phyloP scores from a whole-genome alignment of 2,888 invertebrate genomes.

The Mesorhabditis sp. region DNA sequence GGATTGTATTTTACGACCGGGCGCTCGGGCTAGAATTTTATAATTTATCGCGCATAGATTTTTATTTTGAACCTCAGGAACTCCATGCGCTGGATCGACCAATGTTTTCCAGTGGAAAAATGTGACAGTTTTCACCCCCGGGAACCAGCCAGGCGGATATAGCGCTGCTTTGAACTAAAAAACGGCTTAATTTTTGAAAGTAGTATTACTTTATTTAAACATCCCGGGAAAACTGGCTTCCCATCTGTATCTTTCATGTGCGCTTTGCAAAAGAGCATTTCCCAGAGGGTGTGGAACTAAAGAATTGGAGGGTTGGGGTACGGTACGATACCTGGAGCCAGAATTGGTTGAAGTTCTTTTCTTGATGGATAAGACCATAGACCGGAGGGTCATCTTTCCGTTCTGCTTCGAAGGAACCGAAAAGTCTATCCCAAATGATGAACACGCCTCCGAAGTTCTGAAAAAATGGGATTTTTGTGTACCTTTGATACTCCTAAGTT shows the following conservation, averaged over 20 bases:
- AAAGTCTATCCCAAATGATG: conserved; percentile 73
- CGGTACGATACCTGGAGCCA: conserved; percentile 45
- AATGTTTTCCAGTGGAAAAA: conserved; percentile 56
- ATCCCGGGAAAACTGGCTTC: conserved; percentile 39
- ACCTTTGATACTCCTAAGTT: background rate
- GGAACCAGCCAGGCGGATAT: conserved; percentile 84
- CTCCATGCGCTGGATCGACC: conserved; percentile 44
- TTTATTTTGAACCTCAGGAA: conserved; percentile 40
- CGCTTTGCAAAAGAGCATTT: conserved; percentile 69
- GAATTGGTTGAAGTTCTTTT: conserved; percentile 54
- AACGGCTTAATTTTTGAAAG: background rate
- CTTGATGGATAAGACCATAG: conserved; percentile 67
- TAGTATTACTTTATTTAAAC: conserved; percentile 34
- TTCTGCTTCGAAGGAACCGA: conserved; percentile 71
- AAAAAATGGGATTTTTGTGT: background rate
- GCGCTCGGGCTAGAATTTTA: conserved; percentile 26
- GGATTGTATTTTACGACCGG: conserved; percentile 52
- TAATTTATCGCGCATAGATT: conserved; percentile 10
- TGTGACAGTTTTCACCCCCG: conserved; percentile 64
- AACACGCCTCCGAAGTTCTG: conserved; percentile 82
- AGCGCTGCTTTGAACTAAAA: conserved; percentile 68
- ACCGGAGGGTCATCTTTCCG: conserved; percentile 71
- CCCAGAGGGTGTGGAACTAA: conserved; percentile 74
- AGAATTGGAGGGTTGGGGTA: conserved; percentile 8
- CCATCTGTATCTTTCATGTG: conserved; percentile 59